phyloP scores from a whole-genome alignment of 2,797 vertebrate genomes.

The Sebastes trivittatus region DNA sequence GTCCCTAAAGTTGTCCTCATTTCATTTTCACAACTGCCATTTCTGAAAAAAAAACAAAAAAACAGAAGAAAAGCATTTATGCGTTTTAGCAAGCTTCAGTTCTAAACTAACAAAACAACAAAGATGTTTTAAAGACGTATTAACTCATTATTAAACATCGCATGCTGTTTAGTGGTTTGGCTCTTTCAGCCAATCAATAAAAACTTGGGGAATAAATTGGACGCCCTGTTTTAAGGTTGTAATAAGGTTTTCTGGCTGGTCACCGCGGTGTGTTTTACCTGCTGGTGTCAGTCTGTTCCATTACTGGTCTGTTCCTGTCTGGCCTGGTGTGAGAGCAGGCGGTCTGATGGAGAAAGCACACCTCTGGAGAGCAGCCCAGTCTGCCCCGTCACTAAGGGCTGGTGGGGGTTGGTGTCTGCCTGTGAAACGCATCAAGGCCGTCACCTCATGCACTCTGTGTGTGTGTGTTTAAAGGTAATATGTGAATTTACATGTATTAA shows the following conservation, averaged over 20 bases:
- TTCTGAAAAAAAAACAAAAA: neutral
- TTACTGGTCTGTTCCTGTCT: slow-evolving; percentile 64
- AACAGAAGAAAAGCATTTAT: neutral
- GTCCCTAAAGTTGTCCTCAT: neutral
- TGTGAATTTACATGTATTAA: neutral
- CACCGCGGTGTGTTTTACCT: slow-evolving; percentile 41
- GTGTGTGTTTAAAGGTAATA: neutral
- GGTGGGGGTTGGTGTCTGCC: slow-evolving; percentile 30
- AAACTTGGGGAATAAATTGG: neutral
- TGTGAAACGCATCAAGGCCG: slow-evolving; percentile 52
- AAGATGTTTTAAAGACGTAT: neutral
- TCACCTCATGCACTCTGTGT: slow-evolving; percentile 30
- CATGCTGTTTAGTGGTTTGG: neutral
- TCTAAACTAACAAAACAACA: neutral
- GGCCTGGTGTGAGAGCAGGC: slow-evolving; percentile 30
- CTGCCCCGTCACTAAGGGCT: slow-evolving; percentile 31
- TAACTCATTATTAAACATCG: neutral
- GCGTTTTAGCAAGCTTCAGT: neutral
- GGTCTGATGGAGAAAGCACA: slow-evolving; percentile 69
- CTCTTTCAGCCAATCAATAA: slow-evolving; percentile 3
- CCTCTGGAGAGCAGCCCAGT: slow-evolving; percentile 61
- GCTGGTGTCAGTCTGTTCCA: slow-evolving; percentile 52
- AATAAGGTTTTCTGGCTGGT: slow-evolving; percentile 10
- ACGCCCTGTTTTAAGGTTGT: slow-evolving; percentile 11
- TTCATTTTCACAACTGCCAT: neutral